Evolutionary conservation across 2,113 vertebrate genomes (phyloP), one percentile per base, ranked within the genome.

Genomic region (Malurus alboscapulatus): DNA sequence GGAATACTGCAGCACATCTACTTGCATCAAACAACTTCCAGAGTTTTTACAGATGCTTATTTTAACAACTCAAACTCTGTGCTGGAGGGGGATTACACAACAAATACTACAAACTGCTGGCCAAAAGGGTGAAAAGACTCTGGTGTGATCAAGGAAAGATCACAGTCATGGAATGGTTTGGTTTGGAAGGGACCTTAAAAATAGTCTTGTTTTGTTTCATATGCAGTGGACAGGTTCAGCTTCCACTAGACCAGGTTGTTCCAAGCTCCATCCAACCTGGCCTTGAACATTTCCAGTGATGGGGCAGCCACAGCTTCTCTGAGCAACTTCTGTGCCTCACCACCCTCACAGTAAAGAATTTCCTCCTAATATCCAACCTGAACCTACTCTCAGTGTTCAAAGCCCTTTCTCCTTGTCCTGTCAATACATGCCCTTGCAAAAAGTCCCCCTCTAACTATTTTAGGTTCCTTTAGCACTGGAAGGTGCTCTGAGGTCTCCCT

Each of bases 261-360:
- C n/a, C 15, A 38, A 40, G 1, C 6, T 11, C 14, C 18, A 19
- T 40, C 42, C 18, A 48, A 1, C 6, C 42, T 55, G 29, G 9
- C 34, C 81, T 84, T 40, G 27, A 18, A 12, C 27, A 55, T 12
- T n/a, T 8, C 12, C 12, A 48, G 58, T 14, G 4, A 12, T 65
- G 24, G 22, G 14, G 3, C 9, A 47, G 12, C 24, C 5, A 4
- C 17, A 62, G 0, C 8, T 42, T 42, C 24, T 22, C 24, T 14
- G 22, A 11, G 6, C 5, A 61, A 9, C 19, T 32, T 36, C n/a
- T 72, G 69, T 19, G 15, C 42, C 12, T 74, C 30, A 15, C 19
- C 24, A 42, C 36, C 25, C 30, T 34, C 30, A 66, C 3, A 40
- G 30, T 15, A 19, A 22, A 55, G 12, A 42, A 17, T 34, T 42